Base-by-base conservation (phyloP, 2,113 vertebrate genomes). In the Callipepla squamata region DNA sequence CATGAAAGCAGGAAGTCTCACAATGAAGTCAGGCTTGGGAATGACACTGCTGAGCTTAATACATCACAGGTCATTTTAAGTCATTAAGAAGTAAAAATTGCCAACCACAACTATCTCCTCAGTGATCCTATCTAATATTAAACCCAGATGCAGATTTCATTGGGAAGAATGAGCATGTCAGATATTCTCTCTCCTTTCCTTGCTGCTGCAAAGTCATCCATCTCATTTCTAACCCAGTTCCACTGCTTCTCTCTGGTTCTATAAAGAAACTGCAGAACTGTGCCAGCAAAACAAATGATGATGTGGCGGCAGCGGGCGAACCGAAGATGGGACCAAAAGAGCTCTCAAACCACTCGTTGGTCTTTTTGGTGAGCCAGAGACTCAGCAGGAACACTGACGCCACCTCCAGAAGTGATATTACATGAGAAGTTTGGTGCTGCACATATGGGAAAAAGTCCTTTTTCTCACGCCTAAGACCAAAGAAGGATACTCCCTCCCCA, bases 51-150 rank as follows among this genome's bases (percentile, higher is more conserved):
- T 72, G n/a, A 92, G 87, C 38, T 57, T 65, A 53, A 91, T 7
- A 75, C 45, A 88, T 69, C 77, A 79, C 65, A 34, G 85, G 76
- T 88, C 61, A 72, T 81, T 86, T 81, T 5, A 80, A 94, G 65
- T 45, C 48, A 94, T 75, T 93, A 93, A 90, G 91, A 88, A 80
- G 69, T 80, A 88, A 95, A 94, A 86, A 74, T 66, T 69, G 68
- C 50, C 53, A 82, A 57, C 36, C 53, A 92, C 78, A 63, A 50
- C 87, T 66, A 89, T 67, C 40, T 67, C 40, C 55, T 85, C 57
- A 75, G 57, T 23, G 81, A 91, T 44, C 73, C 61, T 55, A 45
- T 78, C 73, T 89, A 62, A 70, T 83, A 79, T 65, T 65, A 94
- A 95, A 79, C 55, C n/a, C 70, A 91, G 69, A 47, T 67, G 68